Percentiles rank a stretch among this genome's conserved stretches.
These are phyloP conservation scores for Crocodylus rhombifer DNA, from an alignment of 2,797 vertebrate genomes.

Conservation along the genomic window DNA sequence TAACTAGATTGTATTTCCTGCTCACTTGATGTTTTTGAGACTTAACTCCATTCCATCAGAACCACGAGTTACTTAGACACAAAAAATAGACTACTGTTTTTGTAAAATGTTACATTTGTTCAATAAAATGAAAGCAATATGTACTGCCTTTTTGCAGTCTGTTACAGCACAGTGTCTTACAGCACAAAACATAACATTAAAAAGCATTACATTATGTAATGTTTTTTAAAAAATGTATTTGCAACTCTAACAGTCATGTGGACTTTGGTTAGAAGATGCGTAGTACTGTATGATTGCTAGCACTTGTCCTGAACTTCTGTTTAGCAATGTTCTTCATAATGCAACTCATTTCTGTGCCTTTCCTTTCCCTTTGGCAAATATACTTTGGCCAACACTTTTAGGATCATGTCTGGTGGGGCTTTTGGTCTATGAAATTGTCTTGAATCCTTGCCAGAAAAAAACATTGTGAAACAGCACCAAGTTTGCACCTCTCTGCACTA, in stretches of 20 bases:
- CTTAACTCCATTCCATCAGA: conserved; percentile 80
- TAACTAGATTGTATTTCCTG: conserved; percentile 78
- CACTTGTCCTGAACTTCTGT: conserved; percentile 65
- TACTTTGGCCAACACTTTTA: conserved; percentile 65
- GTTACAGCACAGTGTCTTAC: conserved; percentile 77
- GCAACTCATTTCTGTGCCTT: conserved; percentile 79
- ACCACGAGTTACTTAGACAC: conserved; percentile 75
- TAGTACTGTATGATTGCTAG: conserved; percentile 73
- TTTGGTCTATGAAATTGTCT: conserved; percentile 60
- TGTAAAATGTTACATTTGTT: conserved; percentile 77
- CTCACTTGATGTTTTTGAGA: conserved; percentile 79
- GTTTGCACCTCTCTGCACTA: conserved; percentile 73
- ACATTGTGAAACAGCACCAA: conserved; percentile 24
- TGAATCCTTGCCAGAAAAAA: conserved; percentile 21
- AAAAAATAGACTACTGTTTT: conserved; percentile 78
- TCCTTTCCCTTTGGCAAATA: conserved; percentile 58
- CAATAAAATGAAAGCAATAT: conserved; percentile 73
- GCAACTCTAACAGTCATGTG: conserved; percentile 65
- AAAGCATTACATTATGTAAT: conserved; percentile 41
- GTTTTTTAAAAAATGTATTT: conserved; percentile 59
- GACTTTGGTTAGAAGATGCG: conserved; percentile 59
- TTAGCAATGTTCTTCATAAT: conserved; percentile 64
- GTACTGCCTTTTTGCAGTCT: conserved; percentile 78
- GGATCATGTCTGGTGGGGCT: conserved; percentile 55
- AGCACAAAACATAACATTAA: conserved; percentile 74